Evolutionary conservation across 2,888 invertebrate genomes (phyloP), one percentile per base, ranked within the genome.

Genomic region (Biston stratarius): DNA sequence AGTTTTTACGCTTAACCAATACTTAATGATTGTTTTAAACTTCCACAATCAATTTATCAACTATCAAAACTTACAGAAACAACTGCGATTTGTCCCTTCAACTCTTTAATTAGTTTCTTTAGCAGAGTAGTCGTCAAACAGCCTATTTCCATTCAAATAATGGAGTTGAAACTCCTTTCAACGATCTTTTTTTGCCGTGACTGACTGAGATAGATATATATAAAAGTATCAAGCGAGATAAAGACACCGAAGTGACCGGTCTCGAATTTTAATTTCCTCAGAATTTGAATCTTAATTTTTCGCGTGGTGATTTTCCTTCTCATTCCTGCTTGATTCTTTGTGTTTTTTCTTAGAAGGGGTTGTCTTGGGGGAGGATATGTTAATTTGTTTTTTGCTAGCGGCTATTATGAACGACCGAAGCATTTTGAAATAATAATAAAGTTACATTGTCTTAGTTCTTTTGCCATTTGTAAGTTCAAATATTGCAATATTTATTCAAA

Each of bases 211-310:
- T 67, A 66, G 61, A 60, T 3, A 48, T 64, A 80, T 7, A 15
- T 12, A 52, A 38, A 42, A 24, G 0, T 36, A 5, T 3, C 6
- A 66, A 48, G 84, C 56, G 2, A 52, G 81, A 92, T 70, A 67
- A 83, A 76, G 90, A 89, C 9, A 60, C 72, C 77, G 73, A 75
- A 83, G 83, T 90, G 90, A 90, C 90, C 92, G 90, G 86, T 89
- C 85, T 83, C 90, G 91, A 90, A 94, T 94, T 94, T 94, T 94
- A 94, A 94, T 94, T 92, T 94, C 92, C 94, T 93, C 91, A 92
- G 91, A 86, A 90, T 94, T 94, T 92, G 94, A 94, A 94, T 94
- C 90, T 92, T 92, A 92, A 93, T 94, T 94, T 93, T 94, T 92
- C 89, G 88, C 87, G 84, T 88, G 88, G 86, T 74, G 84, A 77